phyloP scores from a whole-genome alignment of 2,888 invertebrate species.

The Leistus spinibarbis region DNA sequence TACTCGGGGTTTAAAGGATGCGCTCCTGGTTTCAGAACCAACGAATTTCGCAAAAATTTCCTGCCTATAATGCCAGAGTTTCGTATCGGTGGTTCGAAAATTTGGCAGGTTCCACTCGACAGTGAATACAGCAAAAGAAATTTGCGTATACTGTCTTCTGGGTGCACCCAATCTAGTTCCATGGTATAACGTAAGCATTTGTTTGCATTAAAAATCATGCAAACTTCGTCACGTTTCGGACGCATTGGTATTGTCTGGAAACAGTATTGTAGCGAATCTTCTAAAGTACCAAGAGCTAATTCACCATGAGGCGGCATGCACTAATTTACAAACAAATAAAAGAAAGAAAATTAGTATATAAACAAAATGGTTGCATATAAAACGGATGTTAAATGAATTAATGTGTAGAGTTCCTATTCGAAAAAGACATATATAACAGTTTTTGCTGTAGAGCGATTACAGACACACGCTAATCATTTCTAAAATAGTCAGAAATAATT shows the following conservation, averaged over 20 bases:
- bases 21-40: constrained; percentile 71
- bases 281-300: constrained; percentile 73
- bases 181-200: constrained; percentile 73
- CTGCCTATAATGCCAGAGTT: constrained; percentile 80
- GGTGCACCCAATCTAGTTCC: constrained; percentile 76
- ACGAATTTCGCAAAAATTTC: constrained; percentile 71
- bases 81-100: constrained; percentile 72
- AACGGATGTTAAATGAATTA: too few relatives aligned
- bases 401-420: too few relatives aligned
- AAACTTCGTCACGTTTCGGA: constrained; percentile 76
- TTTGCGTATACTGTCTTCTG: constrained; percentile 75
- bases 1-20: constrained; percentile 74
- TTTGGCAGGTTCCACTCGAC: constrained; percentile 75
- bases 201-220: constrained; percentile 74
- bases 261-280: constrained; percentile 78
- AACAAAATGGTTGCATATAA: neutral
- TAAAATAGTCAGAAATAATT: too few relatives aligned
- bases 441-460: too few relatives aligned
- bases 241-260: constrained; percentile 72
- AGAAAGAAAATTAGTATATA: neutral
- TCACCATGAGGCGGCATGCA: constrained; percentile 68
- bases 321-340: constrained; percentile 46
- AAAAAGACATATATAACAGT: too few relatives aligned
- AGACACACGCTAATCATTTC: too few relatives aligned
- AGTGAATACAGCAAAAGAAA: constrained; percentile 80